These are phyloP conservation scores for Melinaea menophilus DNA, from an alignment of 2,888 invertebrate species.

Conservation along the genomic window DNA sequence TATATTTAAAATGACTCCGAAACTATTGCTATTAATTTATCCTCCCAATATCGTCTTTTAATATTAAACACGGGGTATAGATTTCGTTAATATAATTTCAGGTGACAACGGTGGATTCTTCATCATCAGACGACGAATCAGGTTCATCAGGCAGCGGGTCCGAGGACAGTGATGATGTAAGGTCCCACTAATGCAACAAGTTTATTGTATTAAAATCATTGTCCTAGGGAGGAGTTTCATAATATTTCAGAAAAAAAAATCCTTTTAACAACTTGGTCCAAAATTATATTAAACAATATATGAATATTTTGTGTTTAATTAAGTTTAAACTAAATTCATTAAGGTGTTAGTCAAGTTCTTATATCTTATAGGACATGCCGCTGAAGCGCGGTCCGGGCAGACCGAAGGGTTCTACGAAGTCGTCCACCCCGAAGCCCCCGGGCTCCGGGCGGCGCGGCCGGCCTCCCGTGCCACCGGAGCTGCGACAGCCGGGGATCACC, in stretches of 20 bases:
- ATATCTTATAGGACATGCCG: constrained; percentile 48
- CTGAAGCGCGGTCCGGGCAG: constrained; percentile 66
- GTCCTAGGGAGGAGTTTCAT: too few species aligned
- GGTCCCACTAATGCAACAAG: constrained; percentile 22
- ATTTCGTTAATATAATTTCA: constrained; percentile 31
- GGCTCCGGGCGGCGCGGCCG: constrained; percentile 50
- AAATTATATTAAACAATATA: not conserved
- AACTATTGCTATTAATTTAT: too few species aligned
- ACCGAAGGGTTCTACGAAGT: constrained; percentile 61
- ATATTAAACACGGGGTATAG: not conserved
- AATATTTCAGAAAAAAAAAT: not conserved
- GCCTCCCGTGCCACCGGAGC: constrained; percentile 68
- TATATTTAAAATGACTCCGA: too few species aligned
- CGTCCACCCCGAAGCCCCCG: constrained; percentile 25
- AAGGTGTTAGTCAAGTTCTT: not conserved
- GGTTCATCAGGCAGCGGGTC: constrained; percentile 69
- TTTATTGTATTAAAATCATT: not conserved
- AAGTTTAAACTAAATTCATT: too few species aligned
- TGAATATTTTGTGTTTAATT: too few species aligned
- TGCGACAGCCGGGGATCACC: constrained; percentile 69
- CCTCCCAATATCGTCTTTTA: too few species aligned
- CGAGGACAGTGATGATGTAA: constrained; percentile 67
- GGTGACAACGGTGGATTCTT: constrained; percentile 74
- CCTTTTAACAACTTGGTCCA: too few species aligned
- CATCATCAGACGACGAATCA: constrained; percentile 68